Conservation (phyloP, 2,113 vertebrate genomes). For the Dendrocopos noguchii region DNA sequence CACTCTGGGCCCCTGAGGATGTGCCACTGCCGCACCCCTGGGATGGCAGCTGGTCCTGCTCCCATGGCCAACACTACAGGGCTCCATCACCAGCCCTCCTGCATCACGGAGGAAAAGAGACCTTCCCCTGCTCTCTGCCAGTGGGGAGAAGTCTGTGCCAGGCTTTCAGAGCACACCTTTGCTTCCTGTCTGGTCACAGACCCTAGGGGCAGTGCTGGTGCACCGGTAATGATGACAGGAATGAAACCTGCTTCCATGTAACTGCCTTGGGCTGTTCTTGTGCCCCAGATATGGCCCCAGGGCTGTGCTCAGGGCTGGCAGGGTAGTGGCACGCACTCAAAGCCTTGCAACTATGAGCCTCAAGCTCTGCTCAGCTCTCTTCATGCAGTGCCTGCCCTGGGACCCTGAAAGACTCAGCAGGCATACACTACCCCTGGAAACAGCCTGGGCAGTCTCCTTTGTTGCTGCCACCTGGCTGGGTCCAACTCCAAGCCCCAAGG, state of each 20-base stretch:
- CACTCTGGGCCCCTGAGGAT: accelerated
- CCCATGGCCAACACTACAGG: accelerated
- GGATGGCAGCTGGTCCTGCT: accelerated
- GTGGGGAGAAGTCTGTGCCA: background rate
- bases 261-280: accelerated
- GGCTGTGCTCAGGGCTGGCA: accelerated
- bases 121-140: background rate
- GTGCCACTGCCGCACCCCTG: accelerated
- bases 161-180: background rate
- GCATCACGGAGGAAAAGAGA: background rate
- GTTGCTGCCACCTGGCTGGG: accelerated
- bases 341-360: background rate
- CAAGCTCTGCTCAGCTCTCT: accelerated
- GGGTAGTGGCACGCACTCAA: background rate
- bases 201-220: too few relatives aligned
- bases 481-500: background rate
- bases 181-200: background rate
- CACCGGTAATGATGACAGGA: background rate
- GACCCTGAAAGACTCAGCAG: background rate
- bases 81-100: background rate
- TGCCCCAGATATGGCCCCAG: background rate
- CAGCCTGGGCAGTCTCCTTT: accelerated
- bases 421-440: accelerated
- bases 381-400: background rate
- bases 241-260: background rate